Conservation (phyloP, 2,888 invertebrate species). For the Dichetophora obliterata region DNA sequence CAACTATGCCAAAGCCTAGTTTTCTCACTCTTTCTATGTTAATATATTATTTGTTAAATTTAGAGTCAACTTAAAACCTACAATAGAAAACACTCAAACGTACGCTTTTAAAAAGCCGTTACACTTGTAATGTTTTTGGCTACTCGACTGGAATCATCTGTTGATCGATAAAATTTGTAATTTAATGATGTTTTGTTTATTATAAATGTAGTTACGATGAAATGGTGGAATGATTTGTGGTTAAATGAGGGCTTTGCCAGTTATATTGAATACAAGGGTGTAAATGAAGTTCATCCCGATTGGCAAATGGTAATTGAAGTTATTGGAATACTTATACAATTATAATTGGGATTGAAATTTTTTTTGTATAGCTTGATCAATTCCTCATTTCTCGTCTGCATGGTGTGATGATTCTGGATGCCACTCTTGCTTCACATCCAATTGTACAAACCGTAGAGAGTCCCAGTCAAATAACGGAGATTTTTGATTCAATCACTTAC, state of each 20-base stretch:
- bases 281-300: slow-evolving; percentile 78
- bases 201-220: slow-evolving; percentile 82
- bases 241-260: slow-evolving; percentile 94
- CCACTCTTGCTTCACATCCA: slow-evolving; percentile 88
- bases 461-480: slow-evolving; percentile 90
- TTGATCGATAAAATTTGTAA: too few relatives aligned
- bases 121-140: too few relatives aligned
- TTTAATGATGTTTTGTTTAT: background rate
- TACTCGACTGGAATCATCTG: too few relatives aligned
- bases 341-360: slow-evolving; percentile 3
- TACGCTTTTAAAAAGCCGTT: too few relatives aligned
- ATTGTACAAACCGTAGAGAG: slow-evolving; percentile 87
- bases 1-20: too few relatives aligned
- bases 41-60: too few relatives aligned
- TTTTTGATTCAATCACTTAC: slow-evolving; percentile 93
- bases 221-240: slow-evolving; percentile 95
- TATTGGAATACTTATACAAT: background rate
- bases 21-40: too few relatives aligned
- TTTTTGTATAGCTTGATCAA: slow-evolving; percentile 77
- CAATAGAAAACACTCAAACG: too few relatives aligned
- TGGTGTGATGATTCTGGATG: slow-evolving; percentile 80
- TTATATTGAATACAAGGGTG: slow-evolving; percentile 87
- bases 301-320: slow-evolving; percentile 82
- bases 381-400: slow-evolving; percentile 82
- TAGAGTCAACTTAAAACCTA: too few relatives aligned